Evolutionary conservation across 2,888 invertebrate species (phyloP).

Genomic region (Caenorhabditis sulstoni): DNA sequence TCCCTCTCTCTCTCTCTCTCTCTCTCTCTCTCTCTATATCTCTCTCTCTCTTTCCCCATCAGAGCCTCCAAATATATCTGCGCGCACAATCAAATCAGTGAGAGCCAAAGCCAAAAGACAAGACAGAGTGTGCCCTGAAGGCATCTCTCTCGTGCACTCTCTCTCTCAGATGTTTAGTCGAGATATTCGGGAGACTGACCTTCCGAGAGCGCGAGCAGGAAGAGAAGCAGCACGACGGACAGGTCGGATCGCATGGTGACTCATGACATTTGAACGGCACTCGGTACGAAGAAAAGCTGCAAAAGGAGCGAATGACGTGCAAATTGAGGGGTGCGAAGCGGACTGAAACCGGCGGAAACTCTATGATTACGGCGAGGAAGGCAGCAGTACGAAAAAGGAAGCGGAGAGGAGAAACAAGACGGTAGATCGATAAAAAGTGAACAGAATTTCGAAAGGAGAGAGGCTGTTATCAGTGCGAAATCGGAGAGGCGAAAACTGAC

Average conservation of each 20-base stretch:
- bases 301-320: constrained; percentile 3
- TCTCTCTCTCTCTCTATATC: neutral
- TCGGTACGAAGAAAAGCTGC: neutral
- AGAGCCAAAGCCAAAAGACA: constrained; percentile 30
- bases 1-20: neutral
- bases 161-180: constrained; percentile 23
- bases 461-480: constrained; percentile 7
- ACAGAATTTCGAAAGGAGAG: constrained; percentile 6
- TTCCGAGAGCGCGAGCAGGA: constrained; percentile 17
- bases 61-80: constrained; percentile 38
- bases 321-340: constrained; percentile 11
- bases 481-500: neutral
- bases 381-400: constrained; percentile 11
- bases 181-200: constrained; percentile 36
- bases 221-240: constrained; percentile 17
- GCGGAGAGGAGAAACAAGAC: constrained; percentile 2
- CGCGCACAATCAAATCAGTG: constrained; percentile 53
- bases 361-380: neutral
- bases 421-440: constrained; percentile 22
- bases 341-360: neutral
- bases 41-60: neutral
- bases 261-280: constrained; percentile 42
- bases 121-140: constrained; percentile 35
- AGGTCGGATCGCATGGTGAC: constrained; percentile 26
- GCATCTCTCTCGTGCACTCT: constrained; percentile 29